Base-by-base conservation (phyloP, 2,888 invertebrate genomes). In the Sialis fuliginosa region DNA sequence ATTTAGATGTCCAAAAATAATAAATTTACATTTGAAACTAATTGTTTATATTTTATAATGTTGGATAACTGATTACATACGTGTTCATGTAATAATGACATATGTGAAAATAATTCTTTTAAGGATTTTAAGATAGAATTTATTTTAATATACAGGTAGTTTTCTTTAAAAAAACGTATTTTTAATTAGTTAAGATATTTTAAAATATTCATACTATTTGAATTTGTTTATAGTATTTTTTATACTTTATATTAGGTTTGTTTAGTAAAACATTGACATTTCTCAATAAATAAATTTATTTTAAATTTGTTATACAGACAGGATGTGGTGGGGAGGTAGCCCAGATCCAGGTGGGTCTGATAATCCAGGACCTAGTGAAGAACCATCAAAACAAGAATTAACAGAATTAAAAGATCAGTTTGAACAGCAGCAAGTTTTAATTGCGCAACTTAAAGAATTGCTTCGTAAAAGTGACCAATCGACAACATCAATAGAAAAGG, bases 391-490 rank as follows among this genome's bases (percentile, higher is more conserved):
- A 48, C 59, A 59, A 49, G 59, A 63, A 55, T 50, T 62, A 39
- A 52, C 54, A 31, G 63, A 64, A 48, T 53, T 63, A 35, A 61
- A 62, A 53, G 64, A 64, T 49, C 61, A 65, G 52, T 61, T 58
- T 50, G 62, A 64, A 48, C 63, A 65, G 49, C 65, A 66, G 48
- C 60, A 65, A 50, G 55, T 62, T 12, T 52, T 65, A 33, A 64
- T 67, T 49, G 61, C 62, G 33, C 65, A 66, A 50, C 51, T 67
- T 32, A 66, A 66, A 50, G 66, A 67, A 54, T 62, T 66, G 60
- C 53, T 67, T 41, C 55, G 62, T 30, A 65, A 65, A 52, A 58
- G 53, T 42, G 67, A 67, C 46, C 64, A 64, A 47, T 60, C 59
- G 34, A 49, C 53, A 5, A 59, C 53, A 39, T 60, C 62, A 5